Conservation (phyloP, 2,888 invertebrate species). For the Dasypogon diadema region DNA sequence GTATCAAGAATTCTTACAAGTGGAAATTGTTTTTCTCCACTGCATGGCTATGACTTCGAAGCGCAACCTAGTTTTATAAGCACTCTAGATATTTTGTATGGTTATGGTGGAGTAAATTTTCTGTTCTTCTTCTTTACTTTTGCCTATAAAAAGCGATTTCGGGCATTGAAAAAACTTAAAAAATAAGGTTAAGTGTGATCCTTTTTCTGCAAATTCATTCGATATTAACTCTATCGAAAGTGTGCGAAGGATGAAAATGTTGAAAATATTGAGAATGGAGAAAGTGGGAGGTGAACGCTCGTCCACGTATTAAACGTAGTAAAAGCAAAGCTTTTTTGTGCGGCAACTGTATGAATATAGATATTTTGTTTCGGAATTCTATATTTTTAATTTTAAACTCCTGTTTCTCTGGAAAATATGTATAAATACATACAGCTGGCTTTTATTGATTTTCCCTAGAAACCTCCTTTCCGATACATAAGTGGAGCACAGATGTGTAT, state of each 20-base stretch:
- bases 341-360: background rate
- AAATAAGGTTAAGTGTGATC: constrained; percentile 45
- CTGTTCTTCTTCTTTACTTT: background rate
- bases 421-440: no score
- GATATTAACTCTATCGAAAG: constrained; percentile 36
- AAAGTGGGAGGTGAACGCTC: constrained; percentile 1
- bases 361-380: background rate
- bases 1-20: constrained; percentile 36
- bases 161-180: constrained; percentile 31
- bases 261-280: constrained; percentile 11
- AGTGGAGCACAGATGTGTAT: no score
- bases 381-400: no score
- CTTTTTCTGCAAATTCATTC: constrained; percentile 44
- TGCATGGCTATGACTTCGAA: background rate
- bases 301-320: constrained; percentile 22
- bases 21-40: constrained; percentile 36
- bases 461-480: no score
- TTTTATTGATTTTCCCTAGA: no score
- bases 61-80: constrained; percentile 30
- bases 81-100: constrained; percentile 32
- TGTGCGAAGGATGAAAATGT: constrained; percentile 26
- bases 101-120: background rate
- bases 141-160: constrained; percentile 11
- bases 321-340: constrained; percentile 1
- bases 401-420: no score